Percentiles rank a stretch among this genome's conserved stretches.
phyloP scores from a whole-genome alignment of 1,140 invertebrate genomes.

The Drosophila pachea region DNA sequence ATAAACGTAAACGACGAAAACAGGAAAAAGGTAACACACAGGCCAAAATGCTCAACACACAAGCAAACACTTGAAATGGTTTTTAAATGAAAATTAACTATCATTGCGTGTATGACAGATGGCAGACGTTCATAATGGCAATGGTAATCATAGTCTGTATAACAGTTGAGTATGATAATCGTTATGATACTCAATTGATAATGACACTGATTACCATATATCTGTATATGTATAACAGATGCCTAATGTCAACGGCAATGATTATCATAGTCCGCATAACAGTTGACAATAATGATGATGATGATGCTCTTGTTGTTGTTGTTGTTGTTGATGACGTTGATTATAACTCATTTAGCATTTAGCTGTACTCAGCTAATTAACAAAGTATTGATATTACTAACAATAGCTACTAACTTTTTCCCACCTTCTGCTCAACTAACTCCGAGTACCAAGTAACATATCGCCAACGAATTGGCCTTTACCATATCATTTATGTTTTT shows the following conservation, averaged over 20 bases:
- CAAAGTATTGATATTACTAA: conserved; percentile 25
- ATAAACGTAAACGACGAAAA: conserved; percentile 96
- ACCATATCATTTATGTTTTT: not conserved
- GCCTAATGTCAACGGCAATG: not conserved
- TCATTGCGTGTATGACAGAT: conserved; percentile 33
- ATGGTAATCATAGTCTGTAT: no score
- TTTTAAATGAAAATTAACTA: conserved; percentile 56
- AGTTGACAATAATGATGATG: conserved; percentile 33
- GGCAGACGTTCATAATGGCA: no score
- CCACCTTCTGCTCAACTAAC: conserved; percentile 11
- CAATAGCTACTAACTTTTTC: conserved; percentile 17
- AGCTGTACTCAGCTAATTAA: conserved; percentile 23
- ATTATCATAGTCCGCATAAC: conserved; percentile 29
- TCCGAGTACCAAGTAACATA: conserved; percentile 10
- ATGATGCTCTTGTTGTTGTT: conserved; percentile 45
- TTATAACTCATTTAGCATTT: conserved; percentile 25
- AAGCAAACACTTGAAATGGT: conserved; percentile 75
- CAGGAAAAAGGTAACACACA: conserved; percentile 93
- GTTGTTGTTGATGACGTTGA: conserved; percentile 52
- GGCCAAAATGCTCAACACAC: conserved; percentile 51
- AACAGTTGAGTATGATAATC: no score
- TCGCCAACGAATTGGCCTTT: not conserved
- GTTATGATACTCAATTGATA: no score
- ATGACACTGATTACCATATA: no score
- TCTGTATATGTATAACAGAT: no score